A percentile compares a stretch with the other conserved stretches of the same genome.
Evolutionary conservation across 2,888 invertebrate species (phyloP).

Genomic region (Ichneumoninae sp.): DNA sequence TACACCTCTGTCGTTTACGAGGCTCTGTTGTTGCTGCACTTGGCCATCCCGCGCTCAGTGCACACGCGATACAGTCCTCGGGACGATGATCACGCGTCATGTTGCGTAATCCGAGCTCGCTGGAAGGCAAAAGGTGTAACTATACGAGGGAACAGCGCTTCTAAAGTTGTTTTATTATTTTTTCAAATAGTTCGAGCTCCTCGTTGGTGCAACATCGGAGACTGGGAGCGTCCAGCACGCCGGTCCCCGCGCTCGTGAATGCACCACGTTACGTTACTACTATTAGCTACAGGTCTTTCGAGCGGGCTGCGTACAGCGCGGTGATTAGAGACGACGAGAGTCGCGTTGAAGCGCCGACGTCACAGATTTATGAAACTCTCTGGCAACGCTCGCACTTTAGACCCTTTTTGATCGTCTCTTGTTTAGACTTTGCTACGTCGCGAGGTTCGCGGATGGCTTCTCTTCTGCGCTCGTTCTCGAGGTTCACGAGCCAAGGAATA

Average conservation of each 20-base stretch:
- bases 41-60: slow-evolving; percentile 20
- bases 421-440: slow-evolving; percentile 20
- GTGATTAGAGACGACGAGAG: slow-evolving; percentile 55
- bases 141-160: slow-evolving; percentile 64
- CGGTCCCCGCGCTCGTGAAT: slow-evolving; percentile 42
- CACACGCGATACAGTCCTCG: slow-evolving; percentile 47
- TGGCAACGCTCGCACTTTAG: slow-evolving; percentile 17
- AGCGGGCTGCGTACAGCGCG: slow-evolving; percentile 11
- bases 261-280: slow-evolving; percentile 38
- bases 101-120: slow-evolving; percentile 70
- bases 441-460: slow-evolving; percentile 51
- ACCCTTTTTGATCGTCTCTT: slow-evolving; percentile 20
- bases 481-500: neutral
- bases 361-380: slow-evolving; percentile 54
- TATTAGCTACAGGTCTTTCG: slow-evolving; percentile 37
- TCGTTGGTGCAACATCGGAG: slow-evolving; percentile 58
- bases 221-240: slow-evolving; percentile 62
- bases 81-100: slow-evolving; percentile 66
- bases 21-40: slow-evolving; percentile 56
- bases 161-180: slow-evolving; percentile 30
- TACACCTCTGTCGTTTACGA: slow-evolving; percentile 77
- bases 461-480: slow-evolving; percentile 20
- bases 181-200: slow-evolving; percentile 24
- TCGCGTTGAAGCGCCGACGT: slow-evolving; percentile 47
- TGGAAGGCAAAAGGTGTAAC: slow-evolving; percentile 71